phyloP scores from a whole-genome alignment of 2,888 invertebrate species.

The Ochropacha duplaris region DNA sequence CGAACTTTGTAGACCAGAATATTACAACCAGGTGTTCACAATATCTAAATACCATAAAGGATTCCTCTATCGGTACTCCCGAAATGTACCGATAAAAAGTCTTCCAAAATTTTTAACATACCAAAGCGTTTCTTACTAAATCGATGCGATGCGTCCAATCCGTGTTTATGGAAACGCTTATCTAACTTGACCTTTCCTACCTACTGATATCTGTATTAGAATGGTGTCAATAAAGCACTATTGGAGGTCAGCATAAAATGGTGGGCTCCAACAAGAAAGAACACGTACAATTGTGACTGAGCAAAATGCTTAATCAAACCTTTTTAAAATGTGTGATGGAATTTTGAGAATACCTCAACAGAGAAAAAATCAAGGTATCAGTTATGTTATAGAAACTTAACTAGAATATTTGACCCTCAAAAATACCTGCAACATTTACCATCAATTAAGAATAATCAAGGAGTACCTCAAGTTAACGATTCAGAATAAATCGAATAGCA shows the following conservation, averaged over 20 bases:
- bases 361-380: not conserved
- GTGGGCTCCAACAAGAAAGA: constrained; percentile 34
- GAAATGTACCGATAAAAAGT: constrained; percentile 27
- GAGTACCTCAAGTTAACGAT: too few species aligned
- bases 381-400: not conserved
- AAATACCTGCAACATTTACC: too few species aligned
- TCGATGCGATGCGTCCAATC: constrained; percentile 55
- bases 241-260: constrained; percentile 29
- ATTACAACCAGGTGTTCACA: not conserved
- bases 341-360: constrained; percentile 29
- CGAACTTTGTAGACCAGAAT: not conserved
- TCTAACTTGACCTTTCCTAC: constrained; percentile 15
- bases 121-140: constrained; percentile 51
- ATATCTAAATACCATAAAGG: not conserved
- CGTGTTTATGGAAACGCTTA: constrained; percentile 37
- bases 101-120: constrained; percentile 62
- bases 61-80: not conserved
- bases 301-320: constrained; percentile 55
- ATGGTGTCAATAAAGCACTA: not conserved
- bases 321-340: constrained; percentile 29
- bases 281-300: constrained; percentile 45
- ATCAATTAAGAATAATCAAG: too few species aligned
- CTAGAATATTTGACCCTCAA: too few species aligned
- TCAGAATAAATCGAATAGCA: too few species aligned
- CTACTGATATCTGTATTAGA: not conserved